Conservation (phyloP, 2,888 invertebrate species). For the Portevinia maculata region DNA sequence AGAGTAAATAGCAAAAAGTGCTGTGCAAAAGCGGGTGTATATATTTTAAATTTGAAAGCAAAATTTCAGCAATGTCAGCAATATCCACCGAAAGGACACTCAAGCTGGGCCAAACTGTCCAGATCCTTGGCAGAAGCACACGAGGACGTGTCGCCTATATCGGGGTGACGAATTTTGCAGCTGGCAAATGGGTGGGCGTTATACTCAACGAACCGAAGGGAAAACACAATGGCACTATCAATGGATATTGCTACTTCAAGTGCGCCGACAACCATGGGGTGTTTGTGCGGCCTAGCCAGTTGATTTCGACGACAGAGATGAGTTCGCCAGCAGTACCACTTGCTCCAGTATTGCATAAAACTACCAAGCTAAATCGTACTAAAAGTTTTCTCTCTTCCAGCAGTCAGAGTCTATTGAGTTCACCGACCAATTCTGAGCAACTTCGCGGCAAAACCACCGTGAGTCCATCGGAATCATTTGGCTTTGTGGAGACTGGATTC, state of each 20-base stretch:
- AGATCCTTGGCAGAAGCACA: slow-evolving; percentile 92
- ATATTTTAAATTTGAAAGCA: slow-evolving; percentile 58
- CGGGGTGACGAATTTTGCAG: slow-evolving; percentile 94
- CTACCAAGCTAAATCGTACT: slow-evolving; percentile 83
- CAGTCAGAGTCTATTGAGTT: slow-evolving; percentile 85
- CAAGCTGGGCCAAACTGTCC: slow-evolving; percentile 91
- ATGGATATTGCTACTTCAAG: slow-evolving; percentile 96
- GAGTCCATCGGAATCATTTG: slow-evolving; percentile 84
- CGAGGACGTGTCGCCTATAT: slow-evolving; percentile 95
- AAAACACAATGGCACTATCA: slow-evolving; percentile 97
- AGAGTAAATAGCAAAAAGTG: background rate
- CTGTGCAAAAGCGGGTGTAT: background rate
- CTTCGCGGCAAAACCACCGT: slow-evolving; percentile 79
- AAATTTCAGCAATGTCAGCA: slow-evolving; percentile 75
- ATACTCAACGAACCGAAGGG: slow-evolving; percentile 96
- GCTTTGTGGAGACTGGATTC: slow-evolving; percentile 95
- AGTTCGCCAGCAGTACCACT: slow-evolving; percentile 72
- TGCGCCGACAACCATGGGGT: slow-evolving; percentile 96
- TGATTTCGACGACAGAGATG: slow-evolving; percentile 88
- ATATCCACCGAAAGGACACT: slow-evolving; percentile 83
- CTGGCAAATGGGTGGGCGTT: slow-evolving; percentile 97
- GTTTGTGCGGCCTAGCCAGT: slow-evolving; percentile 95
- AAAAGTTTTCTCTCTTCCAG: slow-evolving; percentile 88
- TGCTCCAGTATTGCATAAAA: slow-evolving; percentile 74
- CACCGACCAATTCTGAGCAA: slow-evolving; percentile 63